Base-by-base conservation (phyloP, 1,140 invertebrate genomes). In the Ridgeia piscesae region DNA sequence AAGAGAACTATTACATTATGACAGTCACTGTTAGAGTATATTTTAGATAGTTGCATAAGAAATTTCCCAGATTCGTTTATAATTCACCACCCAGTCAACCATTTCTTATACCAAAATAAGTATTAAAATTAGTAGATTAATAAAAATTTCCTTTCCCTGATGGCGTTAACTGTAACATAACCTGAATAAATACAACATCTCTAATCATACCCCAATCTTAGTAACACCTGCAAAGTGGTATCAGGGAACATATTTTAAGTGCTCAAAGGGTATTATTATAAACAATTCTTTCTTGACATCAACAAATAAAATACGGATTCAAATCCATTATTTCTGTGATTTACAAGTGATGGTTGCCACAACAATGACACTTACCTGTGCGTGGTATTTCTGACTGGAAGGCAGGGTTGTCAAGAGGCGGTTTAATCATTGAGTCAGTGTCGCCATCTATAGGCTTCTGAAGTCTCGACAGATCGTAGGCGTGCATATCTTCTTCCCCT, bases 401-500 rank as follows among this genome's bases (percentile, higher is more conserved):
- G 58, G 58, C 58, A 21, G 27, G 58, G 58, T 77, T 77, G 58
- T 77, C 58, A 77, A 77, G 58, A 21, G 58, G 58, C 27, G 58
- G 58, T 31, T 77, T 77, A 35, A 77, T 42, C 89, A 90, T 90
- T 0, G 89, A 42, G 35, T 90, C 89, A 33, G 35, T 34, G 89
- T 91, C 50, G 11, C 31, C 48, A 88, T 92, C 92, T 8, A 94
- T 93, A 14, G 95, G 94, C 93, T 94, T 99, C 95, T 99, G 98
- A 34, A 99, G 96, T 6, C 98, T 98, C 0, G 98, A 99, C 93
- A 99, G 99, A 95, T 99, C 99, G 95, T 99, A 99, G 31, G 98
- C 98, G 1, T 99, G 99, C 98, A 99, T 99, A 95, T 99, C 99
- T 95, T 99, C 99, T 96, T 99, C 99, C 94, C 98, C 98, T 95